Evolutionary conservation across 1,140 invertebrate species (phyloP).

Genomic region (Drosophila leontia): DNA sequence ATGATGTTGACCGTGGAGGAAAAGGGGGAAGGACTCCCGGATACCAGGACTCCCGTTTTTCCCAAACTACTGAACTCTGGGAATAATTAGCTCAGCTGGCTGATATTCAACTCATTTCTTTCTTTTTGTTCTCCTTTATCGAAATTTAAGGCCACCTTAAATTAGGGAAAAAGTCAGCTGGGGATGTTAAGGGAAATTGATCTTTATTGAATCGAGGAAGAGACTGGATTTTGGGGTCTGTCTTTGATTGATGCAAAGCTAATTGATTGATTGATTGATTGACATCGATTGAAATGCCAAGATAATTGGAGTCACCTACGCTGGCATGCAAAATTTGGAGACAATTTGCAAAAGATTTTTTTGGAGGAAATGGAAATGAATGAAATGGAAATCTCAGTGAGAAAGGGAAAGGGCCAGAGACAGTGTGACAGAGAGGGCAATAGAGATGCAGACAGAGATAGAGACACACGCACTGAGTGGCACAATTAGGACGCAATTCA

Average conservation of each 20-base stretch:
- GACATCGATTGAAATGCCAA: conserved; percentile 33
- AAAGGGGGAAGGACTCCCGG: neutral
- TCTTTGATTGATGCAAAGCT: conserved; percentile 69
- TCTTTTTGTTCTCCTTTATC: neutral
- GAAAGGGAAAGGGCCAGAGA: neutral
- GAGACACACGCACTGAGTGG: conserved; percentile 39
- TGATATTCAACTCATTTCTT: conserved; percentile 27
- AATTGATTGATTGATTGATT: conserved; percentile 63
- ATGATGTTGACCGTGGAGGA: conserved; percentile 59
- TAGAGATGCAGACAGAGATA: conserved; percentile 10
- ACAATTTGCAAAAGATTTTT: conserved; percentile 10
- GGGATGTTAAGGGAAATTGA: conserved; percentile 48
- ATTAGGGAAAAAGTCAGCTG: conserved; percentile 9
- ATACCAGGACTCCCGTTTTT: neutral
- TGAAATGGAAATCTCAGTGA: conserved; percentile 11
- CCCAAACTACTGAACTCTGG: neutral
- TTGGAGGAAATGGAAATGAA: neutral
- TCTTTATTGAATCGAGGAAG: conserved; percentile 60
- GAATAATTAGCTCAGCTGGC: conserved; percentile 54
- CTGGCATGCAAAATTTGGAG: neutral
- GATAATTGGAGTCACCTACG: conserved; percentile 30
- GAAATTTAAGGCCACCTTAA: conserved; percentile 14
- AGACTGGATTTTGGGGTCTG: conserved; percentile 33
- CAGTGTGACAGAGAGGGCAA: neutral
- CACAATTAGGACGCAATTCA: conserved; percentile 65